These are phyloP conservation scores for Neosalanx taihuensis DNA, from an alignment of 2,797 vertebrate genomes.

Conservation along the genomic window DNA sequence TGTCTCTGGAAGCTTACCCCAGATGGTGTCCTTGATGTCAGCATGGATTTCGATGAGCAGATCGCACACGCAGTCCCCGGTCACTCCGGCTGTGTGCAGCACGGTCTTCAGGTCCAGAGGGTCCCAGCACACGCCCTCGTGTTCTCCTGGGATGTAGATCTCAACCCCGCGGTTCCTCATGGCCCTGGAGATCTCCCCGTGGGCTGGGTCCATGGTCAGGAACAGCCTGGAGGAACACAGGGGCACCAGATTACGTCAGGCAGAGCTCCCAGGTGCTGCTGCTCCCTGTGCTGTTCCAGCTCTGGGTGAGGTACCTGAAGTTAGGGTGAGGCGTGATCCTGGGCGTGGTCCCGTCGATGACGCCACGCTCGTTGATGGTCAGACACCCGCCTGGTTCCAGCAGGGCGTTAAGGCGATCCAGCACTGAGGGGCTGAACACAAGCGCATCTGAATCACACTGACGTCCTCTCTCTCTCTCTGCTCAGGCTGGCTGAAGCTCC, in stretches of 20 bases:
- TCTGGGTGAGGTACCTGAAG: slow-evolving; percentile 81
- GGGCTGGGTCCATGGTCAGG: slow-evolving; percentile 91
- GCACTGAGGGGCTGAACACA: slow-evolving; percentile 84
- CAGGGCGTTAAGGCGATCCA: slow-evolving; percentile 94
- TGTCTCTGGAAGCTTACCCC: slow-evolving; percentile 72
- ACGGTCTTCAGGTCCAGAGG: slow-evolving; percentile 84
- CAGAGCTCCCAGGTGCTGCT: too few species aligned
- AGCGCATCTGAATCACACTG: background rate
- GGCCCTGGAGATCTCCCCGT: slow-evolving; percentile 95
- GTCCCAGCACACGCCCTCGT: slow-evolving; percentile 74
- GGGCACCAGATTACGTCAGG: too few species aligned
- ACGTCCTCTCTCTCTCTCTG: background rate
- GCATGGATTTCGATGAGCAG: slow-evolving; percentile 83
- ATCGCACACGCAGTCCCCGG: slow-evolving; percentile 84
- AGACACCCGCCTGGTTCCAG: slow-evolving; percentile 91
- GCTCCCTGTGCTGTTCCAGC: too few species aligned
- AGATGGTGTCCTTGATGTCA: slow-evolving; percentile 75
- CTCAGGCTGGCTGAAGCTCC: background rate
- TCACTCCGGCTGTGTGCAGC: slow-evolving; percentile 84
- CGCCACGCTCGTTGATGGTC: slow-evolving; percentile 90
- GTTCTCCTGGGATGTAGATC: slow-evolving; percentile 86
- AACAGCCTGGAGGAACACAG: slow-evolving; percentile 77
- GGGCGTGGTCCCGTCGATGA: slow-evolving; percentile 86
- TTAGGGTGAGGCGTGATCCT: slow-evolving; percentile 87
- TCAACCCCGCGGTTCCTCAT: slow-evolving; percentile 98